Conservation (phyloP, 2,888 invertebrate species). For the Cheilosia scutellata region DNA sequence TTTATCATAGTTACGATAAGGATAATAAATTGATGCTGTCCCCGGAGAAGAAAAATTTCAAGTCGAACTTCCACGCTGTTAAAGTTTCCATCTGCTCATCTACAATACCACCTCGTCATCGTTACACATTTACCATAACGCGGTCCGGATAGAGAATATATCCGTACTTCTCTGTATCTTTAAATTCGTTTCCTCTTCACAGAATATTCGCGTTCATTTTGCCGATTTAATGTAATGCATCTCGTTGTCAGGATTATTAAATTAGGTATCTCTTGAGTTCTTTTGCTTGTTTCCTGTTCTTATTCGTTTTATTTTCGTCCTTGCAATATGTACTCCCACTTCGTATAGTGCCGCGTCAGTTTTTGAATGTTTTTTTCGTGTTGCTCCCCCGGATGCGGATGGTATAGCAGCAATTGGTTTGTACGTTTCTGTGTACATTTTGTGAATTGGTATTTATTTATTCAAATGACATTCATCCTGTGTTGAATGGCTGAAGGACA, state of each 20-base stretch:
- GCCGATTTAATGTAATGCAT: conserved; percentile 48
- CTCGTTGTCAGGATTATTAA: conserved; percentile 52
- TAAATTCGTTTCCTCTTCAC: conserved; percentile 41
- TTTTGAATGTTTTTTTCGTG: conserved; percentile 5
- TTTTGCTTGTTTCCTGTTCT: conserved; percentile 33
- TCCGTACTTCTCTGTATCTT: conserved; percentile 8
- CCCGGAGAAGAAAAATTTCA: too few relatives aligned
- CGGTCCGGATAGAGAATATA: conserved; percentile 4
- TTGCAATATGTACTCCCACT: not conserved
- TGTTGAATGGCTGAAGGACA: conserved; percentile 65
- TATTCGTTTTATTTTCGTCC: conserved; percentile 20
- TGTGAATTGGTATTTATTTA: conserved; percentile 71
- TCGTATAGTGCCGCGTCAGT: not conserved
- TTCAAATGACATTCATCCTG: conserved; percentile 66
- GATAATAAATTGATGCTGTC: too few relatives aligned
- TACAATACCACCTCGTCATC: not conserved
- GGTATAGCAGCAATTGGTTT: conserved; percentile 51
- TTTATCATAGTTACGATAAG: too few relatives aligned
- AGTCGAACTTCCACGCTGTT: too few relatives aligned
- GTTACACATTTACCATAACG: not conserved
- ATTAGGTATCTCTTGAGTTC: conserved; percentile 52
- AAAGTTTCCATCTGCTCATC: too few relatives aligned
- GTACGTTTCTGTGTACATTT: conserved; percentile 49
- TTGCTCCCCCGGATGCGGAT: conserved; percentile 14
- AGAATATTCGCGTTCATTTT: conserved; percentile 30